These are phyloP conservation scores for Lepidurus arcticus DNA, from an alignment of 1,140 invertebrate genomes.

Conservation along the genomic window DNA sequence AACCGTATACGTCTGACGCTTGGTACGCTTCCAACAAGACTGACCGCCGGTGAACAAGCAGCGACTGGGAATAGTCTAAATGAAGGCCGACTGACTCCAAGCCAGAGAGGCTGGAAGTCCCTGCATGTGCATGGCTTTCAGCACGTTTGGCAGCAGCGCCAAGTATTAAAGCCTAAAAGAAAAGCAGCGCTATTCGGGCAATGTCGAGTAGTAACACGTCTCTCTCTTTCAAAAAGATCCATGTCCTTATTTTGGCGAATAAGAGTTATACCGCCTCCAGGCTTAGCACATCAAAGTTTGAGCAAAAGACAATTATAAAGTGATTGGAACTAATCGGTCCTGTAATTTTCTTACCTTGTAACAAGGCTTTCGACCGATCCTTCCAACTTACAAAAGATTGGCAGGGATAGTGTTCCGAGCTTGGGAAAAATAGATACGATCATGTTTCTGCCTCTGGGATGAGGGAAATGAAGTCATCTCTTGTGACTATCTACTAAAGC, in stretches of 20 bases:
- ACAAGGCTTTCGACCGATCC: too few species aligned
- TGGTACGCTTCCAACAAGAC: conserved; percentile 7
- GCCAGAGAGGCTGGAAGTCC: not conserved
- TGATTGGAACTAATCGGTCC: too few species aligned
- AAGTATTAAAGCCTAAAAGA: too few species aligned
- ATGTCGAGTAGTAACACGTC: too few species aligned
- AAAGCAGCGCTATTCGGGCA: too few species aligned
- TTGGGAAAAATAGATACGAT: not conserved
- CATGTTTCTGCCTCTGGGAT: not conserved
- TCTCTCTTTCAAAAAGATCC: too few species aligned
- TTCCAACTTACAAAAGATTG: too few species aligned
- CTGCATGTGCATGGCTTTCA: not conserved
- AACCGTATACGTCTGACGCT: not conserved
- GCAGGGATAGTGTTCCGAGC: not conserved
- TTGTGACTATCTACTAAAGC: not conserved
- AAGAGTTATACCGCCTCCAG: too few species aligned
- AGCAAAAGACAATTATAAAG: too few species aligned
- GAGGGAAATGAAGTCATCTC: not conserved
- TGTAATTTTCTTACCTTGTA: too few species aligned
- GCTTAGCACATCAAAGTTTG: too few species aligned
- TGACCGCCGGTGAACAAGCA: conserved; percentile 1
- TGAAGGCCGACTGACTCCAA: not conserved
- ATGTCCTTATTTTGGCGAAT: too few species aligned
- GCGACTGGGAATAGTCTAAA: not conserved
- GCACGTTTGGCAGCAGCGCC: conserved; percentile 3